Percentiles rank a stretch among this genome's conserved stretches.
These are phyloP conservation scores for Ailurus styani DNA, from an alignment of 2,113 vertebrate species.

Conservation along the genomic window DNA sequence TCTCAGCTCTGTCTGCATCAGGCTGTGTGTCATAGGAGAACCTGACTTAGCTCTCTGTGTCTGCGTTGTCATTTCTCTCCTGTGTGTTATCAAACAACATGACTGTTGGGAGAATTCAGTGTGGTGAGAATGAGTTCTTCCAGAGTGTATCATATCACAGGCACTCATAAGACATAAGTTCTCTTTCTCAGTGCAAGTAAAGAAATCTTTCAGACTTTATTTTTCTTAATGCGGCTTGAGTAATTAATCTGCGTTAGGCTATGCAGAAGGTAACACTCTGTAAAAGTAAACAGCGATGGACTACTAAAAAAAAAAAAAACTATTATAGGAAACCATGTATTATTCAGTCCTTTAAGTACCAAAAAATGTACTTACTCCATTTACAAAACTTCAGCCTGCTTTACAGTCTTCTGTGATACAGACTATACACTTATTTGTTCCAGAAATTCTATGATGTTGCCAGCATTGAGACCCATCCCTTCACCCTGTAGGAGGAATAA, in stretches of 20 bases:
- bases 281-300: neutral
- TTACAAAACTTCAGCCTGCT: neutral
- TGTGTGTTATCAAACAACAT: neutral
- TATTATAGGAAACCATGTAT: neutral
- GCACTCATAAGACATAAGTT: neutral
- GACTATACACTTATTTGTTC: neutral
- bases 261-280: neutral
- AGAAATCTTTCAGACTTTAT: neutral
- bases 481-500: neutral
- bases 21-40: neutral
- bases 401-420: neutral
- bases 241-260: neutral
- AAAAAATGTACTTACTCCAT: neutral
- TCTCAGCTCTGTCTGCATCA: neutral
- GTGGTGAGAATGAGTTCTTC: neutral
- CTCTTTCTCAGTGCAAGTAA: neutral
- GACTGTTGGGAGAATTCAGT: neutral
- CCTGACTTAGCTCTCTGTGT: neutral
- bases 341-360: neutral
- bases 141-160: neutral
- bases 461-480: neutral
- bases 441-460: neutral
- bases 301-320: neutral
- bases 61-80: neutral
- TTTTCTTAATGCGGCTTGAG: neutral